These are phyloP conservation scores for Galendromus occidentalis DNA, from an alignment of 1,140 invertebrate species.

Conservation along the genomic window DNA sequence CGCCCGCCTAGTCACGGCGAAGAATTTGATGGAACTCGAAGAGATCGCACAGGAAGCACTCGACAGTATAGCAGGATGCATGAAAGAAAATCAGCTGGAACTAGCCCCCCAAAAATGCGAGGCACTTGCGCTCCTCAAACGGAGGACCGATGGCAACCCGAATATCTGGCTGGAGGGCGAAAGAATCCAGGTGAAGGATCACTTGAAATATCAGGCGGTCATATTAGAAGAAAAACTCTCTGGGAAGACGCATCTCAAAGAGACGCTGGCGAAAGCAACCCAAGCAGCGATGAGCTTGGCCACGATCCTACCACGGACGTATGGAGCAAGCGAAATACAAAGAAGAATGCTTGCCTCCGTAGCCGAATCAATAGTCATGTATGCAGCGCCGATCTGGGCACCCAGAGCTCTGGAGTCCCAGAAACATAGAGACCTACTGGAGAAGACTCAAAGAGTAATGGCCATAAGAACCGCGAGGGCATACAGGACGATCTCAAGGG, in stretches of 20 bases:
- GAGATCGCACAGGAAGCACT: not conserved
- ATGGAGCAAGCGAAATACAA: not conserved
- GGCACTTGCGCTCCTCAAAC: not conserved
- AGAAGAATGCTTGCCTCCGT: not conserved
- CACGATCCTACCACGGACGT: not conserved
- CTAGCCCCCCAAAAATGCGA: not conserved
- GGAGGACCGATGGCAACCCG: not conserved
- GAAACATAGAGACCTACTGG: not conserved
- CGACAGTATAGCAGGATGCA: not conserved
- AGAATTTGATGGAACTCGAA: not conserved
- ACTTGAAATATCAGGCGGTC: no score
- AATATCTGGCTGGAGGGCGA: not conserved
- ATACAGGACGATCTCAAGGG: not conserved
- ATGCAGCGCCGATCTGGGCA: not conserved
- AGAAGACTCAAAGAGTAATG: not conserved
- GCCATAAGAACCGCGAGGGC: not conserved
- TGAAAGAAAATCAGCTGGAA: not conserved
- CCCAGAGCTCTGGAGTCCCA: not conserved
- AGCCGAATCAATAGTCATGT: not conserved
- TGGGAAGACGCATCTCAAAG: not conserved
- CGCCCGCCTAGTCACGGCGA: not conserved
- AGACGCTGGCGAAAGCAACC: not conserved
- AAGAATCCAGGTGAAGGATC: not conserved
- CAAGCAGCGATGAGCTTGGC: not conserved
- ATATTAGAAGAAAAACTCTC: no score